Evolutionary conservation across 2,797 vertebrate species (phyloP).

Genomic region (Arctocebus calabarensis): DNA sequence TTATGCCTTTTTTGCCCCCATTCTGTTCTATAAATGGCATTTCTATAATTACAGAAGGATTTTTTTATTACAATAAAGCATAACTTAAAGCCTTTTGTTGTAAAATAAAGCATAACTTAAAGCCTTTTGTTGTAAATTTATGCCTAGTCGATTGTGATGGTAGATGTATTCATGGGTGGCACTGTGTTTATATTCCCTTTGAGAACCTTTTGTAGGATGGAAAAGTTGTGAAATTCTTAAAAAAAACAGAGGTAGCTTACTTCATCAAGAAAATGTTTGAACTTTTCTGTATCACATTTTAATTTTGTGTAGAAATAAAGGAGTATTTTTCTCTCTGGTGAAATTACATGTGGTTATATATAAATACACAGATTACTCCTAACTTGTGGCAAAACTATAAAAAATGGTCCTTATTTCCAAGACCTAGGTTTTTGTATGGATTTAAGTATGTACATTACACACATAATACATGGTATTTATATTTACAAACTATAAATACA

Average conservation of each 20-base stretch:
- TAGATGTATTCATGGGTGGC: background rate
- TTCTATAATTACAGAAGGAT: background rate
- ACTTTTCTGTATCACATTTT: background rate
- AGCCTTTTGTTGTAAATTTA: background rate
- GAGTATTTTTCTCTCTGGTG: background rate
- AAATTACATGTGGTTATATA: background rate
- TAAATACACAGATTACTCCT: background rate
- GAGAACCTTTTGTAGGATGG: background rate
- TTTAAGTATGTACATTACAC: background rate
- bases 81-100: too few relatives aligned
- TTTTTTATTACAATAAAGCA: background rate
- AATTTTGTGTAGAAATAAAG: conserved; percentile 23
- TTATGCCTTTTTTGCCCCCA: background rate
- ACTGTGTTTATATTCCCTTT: background rate
- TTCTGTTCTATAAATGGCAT: background rate
- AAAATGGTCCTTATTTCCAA: background rate
- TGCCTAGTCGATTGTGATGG: background rate
- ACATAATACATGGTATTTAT: background rate
- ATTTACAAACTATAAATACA: background rate
- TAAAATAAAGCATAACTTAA: background rate
- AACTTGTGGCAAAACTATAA: background rate
- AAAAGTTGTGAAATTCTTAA: background rate
- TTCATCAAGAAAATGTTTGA: background rate
- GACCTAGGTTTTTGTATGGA: background rate
- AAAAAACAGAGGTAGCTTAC: background rate